Evolutionary conservation across 2,888 invertebrate genomes (phyloP).

Genomic region (Epinotia brunnichana): DNA sequence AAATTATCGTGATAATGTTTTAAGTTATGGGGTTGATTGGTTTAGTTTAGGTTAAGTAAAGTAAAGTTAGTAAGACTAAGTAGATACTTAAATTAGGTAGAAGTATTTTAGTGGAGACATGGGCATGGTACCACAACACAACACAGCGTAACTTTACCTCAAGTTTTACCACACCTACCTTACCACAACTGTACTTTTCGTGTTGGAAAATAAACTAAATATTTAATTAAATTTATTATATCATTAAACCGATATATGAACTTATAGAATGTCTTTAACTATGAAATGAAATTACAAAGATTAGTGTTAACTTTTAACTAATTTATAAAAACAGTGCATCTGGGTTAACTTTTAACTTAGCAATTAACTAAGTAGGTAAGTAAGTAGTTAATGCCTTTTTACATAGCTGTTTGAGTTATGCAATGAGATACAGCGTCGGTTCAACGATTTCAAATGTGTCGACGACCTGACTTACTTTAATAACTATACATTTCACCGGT

Average conservation of each 20-base stretch:
- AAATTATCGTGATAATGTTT: background rate
- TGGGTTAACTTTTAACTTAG: constrained; percentile 33
- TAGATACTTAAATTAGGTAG: too few species aligned
- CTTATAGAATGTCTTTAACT: background rate
- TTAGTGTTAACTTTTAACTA: background rate
- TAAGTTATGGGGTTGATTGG: background rate
- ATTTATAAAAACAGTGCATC: background rate
- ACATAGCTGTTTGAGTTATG: constrained; percentile 1
- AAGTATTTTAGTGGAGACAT: too few species aligned
- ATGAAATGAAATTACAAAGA: background rate
- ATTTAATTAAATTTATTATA: too few species aligned
- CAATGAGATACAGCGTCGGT: background rate
- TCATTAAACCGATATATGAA: too few species aligned
- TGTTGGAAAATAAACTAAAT: background rate
- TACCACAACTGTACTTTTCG: background rate
- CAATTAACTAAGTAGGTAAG: constrained; percentile 36
- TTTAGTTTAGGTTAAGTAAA: background rate
- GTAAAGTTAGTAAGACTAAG: too few species aligned
- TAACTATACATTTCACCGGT: too few species aligned
- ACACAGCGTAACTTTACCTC: too few species aligned
- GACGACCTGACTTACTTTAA: constrained; percentile 21
- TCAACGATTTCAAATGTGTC: constrained; percentile 26
- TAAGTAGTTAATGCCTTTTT: too few species aligned
- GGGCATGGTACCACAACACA: too few species aligned
- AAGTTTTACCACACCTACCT: too few species aligned